Base-by-base conservation (phyloP, 2,888 invertebrate species). In the Thymelicus acteon region DNA sequence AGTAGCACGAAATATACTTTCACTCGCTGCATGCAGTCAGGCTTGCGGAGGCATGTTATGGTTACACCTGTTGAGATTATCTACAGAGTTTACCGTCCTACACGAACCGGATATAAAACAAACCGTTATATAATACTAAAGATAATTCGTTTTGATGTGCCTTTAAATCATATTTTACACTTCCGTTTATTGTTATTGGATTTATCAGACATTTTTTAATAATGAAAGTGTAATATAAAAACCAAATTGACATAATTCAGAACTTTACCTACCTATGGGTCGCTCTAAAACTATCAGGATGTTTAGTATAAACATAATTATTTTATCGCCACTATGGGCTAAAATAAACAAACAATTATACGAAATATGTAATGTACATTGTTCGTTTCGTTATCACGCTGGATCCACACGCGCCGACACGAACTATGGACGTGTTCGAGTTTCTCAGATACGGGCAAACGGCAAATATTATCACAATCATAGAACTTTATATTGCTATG, bases 1-100 rank as follows among this genome's bases (percentile, higher is more conserved):
- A 49, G 60, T 52, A 15, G 40, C 61, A 54, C 15, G 31, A 52
- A 60, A 44, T 19, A 19, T 19, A 63, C 58, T 64, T 60, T 64
- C 64, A 60, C 64, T 70, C 49, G 44, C 15, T 39, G 48, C 47
- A 24, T 39, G 24, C 39, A 64, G 24, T 8, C 64, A 49, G 64
- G 49, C 40, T 69, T 52, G 39, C 49, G 39, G 40, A 60, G 58
- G 69, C 69, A 63, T 69, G 69, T 70, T 63, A 64, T 64, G 31
- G 49, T 60, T 64, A 60, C 63, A 70, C 63, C 69, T 64, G 69
- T 70, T 70, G 63, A 63, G 63, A 69, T 69, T 69, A 69, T 63
- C 58, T 54, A 48, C 13, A 62, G 67, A 57, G 60, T 60, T 12
- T 67, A 58, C 10, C 47, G 58, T 47, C 31, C 15, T 44, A n/a